Conservation (phyloP, 2,113 vertebrate genomes). For the Xiphorhynchus elegans region DNA sequence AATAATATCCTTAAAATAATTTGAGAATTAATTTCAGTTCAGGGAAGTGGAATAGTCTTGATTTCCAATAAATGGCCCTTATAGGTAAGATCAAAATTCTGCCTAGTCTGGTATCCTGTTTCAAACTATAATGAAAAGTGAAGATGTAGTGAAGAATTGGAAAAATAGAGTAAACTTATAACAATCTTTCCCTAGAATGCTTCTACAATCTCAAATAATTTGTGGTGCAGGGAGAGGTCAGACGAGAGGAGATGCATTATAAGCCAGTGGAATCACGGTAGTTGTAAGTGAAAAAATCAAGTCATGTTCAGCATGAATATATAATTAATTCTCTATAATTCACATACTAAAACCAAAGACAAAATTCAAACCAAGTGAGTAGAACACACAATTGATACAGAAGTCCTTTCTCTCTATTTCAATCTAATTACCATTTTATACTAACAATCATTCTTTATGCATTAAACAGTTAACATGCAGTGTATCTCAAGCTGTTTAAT, state of each 20-base stretch:
- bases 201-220: neutral
- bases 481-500: neutral
- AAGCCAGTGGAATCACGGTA: neutral
- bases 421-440: neutral
- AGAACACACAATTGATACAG: accelerated
- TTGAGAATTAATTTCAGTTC: neutral
- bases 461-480: accelerated
- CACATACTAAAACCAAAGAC: neutral
- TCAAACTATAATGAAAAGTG: neutral
- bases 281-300: neutral
- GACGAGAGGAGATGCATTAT: neutral
- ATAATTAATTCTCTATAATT: neutral
- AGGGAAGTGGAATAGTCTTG: neutral
- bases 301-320: neutral
- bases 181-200: neutral
- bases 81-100: neutral
- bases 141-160: neutral
- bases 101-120: neutral
- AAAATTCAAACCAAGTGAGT: neutral
- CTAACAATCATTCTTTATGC: neutral
- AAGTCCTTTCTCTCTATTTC: neutral
- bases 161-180: neutral
- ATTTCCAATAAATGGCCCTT: neutral
- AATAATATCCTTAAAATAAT: neutral
- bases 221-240: neutral